Percentiles rank a stretch among this genome's conserved stretches.
phyloP scores from a whole-genome alignment of 2,113 vertebrate genomes.

The Hirundichthys speculiger region DNA sequence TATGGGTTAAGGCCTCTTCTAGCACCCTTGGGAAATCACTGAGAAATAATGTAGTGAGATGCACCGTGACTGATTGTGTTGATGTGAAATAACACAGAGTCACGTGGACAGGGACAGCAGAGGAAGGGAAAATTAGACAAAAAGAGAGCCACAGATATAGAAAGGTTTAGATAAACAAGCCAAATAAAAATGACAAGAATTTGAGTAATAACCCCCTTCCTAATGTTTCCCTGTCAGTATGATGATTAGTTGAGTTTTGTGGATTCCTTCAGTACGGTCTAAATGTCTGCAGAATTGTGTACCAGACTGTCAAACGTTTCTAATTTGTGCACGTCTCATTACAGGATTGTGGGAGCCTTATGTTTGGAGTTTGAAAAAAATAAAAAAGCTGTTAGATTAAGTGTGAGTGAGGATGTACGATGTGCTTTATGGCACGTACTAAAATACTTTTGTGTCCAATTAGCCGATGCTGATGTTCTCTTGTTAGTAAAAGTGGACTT shows the following conservation, averaged over 20 bases:
- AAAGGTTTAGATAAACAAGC: slow-evolving; percentile 49
- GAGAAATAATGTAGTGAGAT: slow-evolving; percentile 72
- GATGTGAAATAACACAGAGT: slow-evolving; percentile 63
- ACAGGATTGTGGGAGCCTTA: too few relatives aligned
- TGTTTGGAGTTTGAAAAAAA: too few relatives aligned
- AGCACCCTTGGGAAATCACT: slow-evolving; percentile 74
- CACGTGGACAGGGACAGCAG: slow-evolving; percentile 8
- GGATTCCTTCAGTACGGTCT: neutral
- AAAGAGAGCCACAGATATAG: slow-evolving; percentile 24
- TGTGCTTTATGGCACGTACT: too few relatives aligned
- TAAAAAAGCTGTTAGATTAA: too few relatives aligned
- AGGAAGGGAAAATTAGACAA: slow-evolving; percentile 38
- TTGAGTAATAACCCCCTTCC: slow-evolving; percentile 31
- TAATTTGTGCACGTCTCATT: too few relatives aligned
- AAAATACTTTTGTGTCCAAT: too few relatives aligned
- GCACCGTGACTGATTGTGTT: slow-evolving; percentile 74
- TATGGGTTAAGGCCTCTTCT: slow-evolving; percentile 70
- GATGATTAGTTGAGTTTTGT: slow-evolving; percentile 34
- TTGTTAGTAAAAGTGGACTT: too few relatives aligned
- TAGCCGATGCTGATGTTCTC: too few relatives aligned
- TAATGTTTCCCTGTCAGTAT: slow-evolving; percentile 24
- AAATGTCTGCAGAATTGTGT: too few relatives aligned
- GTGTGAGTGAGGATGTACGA: too few relatives aligned
- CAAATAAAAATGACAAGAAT: slow-evolving; percentile 37
- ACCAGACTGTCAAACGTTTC: too few relatives aligned